A percentile compares a stretch with the other conserved stretches of the same genome.
Evolutionary conservation across 2,797 vertebrate genomes (phyloP).

Genomic region (Gadopsis marmoratus): DNA sequence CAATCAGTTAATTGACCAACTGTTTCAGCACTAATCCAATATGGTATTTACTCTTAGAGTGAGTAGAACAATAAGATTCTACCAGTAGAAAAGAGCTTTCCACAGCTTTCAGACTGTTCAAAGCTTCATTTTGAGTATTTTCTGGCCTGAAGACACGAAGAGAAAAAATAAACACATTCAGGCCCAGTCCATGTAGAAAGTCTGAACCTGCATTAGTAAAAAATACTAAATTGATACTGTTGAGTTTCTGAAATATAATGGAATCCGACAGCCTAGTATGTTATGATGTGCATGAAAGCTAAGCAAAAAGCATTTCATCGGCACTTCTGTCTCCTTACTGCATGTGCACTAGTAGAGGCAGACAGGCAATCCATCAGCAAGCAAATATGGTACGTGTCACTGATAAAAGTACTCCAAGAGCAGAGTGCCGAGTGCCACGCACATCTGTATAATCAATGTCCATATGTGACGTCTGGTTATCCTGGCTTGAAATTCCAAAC

Average conservation of each 20-base stretch:
- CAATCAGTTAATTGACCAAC: neutral
- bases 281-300: slow-evolving; percentile 63
- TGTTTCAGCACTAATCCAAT: slow-evolving; percentile 13
- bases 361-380: slow-evolving; percentile 77
- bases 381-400: slow-evolving; percentile 72
- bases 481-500: slow-evolving; percentile 52
- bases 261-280: slow-evolving; percentile 45
- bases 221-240: slow-evolving; percentile 19
- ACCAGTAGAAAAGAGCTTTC: slow-evolving; percentile 5
- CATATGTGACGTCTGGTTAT: slow-evolving; percentile 46
- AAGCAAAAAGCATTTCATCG: slow-evolving; percentile 74
- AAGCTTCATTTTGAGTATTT: slow-evolving; percentile 14
- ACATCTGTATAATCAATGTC: slow-evolving; percentile 66
- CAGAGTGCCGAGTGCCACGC: slow-evolving; percentile 52
- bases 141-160: slow-evolving; percentile 26
- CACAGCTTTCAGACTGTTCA: neutral
- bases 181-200: slow-evolving; percentile 27
- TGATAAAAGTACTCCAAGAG: slow-evolving; percentile 62
- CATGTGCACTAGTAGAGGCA: slow-evolving; percentile 55
- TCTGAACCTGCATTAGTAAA: slow-evolving; percentile 26
- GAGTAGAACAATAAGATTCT: neutral
- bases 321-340: slow-evolving; percentile 74
- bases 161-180: slow-evolving; percentile 22
- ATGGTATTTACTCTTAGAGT: neutral
- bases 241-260: slow-evolving; percentile 43